phyloP scores from a whole-genome alignment of 2,888 invertebrate genomes.

The Cephus spinipes region DNA sequence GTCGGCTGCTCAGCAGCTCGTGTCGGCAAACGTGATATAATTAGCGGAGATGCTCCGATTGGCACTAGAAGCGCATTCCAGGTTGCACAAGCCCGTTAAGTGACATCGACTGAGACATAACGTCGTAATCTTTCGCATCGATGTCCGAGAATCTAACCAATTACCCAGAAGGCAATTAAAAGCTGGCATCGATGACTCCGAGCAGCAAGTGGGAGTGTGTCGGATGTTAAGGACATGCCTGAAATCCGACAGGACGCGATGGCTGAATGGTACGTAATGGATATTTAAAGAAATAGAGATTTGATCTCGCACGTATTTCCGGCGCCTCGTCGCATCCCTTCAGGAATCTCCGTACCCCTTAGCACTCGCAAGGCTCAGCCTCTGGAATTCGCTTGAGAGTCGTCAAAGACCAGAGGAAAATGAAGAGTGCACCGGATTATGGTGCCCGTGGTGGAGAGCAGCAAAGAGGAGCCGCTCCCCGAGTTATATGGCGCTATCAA shows the following conservation, averaged over 20 bases:
- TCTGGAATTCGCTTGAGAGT: background rate
- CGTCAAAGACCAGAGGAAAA: background rate
- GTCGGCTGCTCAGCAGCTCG: slow-evolving; percentile 28
- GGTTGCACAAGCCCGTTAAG: slow-evolving; percentile 29
- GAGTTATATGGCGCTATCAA: slow-evolving; percentile 42
- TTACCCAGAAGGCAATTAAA: background rate
- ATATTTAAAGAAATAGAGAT: background rate
- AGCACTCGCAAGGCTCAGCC: background rate
- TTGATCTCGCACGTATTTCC: background rate
- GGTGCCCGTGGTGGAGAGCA: background rate
- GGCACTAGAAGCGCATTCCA: slow-evolving; percentile 29
- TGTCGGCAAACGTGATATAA: slow-evolving; percentile 42
- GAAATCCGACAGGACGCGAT: background rate
- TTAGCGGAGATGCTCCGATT: slow-evolving; percentile 37
- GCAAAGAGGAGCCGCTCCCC: slow-evolving; percentile 32
- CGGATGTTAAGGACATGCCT: background rate
- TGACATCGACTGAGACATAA: slow-evolving; percentile 24
- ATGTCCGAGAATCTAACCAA: background rate
- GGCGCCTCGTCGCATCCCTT: background rate
- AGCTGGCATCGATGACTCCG: background rate
- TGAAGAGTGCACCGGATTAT: background rate
- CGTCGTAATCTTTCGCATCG: background rate
- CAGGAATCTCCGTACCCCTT: background rate
- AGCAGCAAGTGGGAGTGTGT: background rate
- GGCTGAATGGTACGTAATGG: background rate